Evolutionary conservation across 2,797 vertebrate genomes (phyloP), one percentile per base, ranked within the genome.

Genomic region (Tenualosa thibaudeaui): DNA sequence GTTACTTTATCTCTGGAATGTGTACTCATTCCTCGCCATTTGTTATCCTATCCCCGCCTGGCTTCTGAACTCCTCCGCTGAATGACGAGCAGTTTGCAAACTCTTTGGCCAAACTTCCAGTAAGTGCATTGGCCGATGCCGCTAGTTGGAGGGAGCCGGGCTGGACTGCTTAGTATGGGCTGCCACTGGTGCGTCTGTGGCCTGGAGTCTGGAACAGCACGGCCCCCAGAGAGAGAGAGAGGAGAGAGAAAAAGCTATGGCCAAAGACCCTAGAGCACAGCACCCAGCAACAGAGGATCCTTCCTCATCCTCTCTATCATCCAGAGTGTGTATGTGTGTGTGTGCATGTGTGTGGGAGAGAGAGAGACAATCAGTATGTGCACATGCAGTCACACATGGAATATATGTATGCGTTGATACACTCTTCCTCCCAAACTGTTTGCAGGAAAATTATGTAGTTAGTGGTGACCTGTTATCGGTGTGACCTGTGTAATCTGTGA

Each of bases 1-100:
- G 62, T 68, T 68, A 68, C 62, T 68, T 68, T 62, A 62, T 62
- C 62, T 68, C 24, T 13, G 62, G 62, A 68, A 68, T 68, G 62
- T 68, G 62, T 31, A 31, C 15, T 68, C 12, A 68, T 68, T 5
- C 62, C 3, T 26, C 31, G 24, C 62, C 62, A 37, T 68, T 68
- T 68, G 62, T 68, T 68, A 68, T 68, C 62, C 26, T 68, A 68
- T 68, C 62, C 62, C 62, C n/a, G 26, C 26, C 24, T 5, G 62
- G 62, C 62, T 68, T 68, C 62, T 31, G 12, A 26, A 68, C 62
- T 4, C 62, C 62, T 68, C 62, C 8, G 24, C 26, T 68, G 62
- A 68, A 68, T 68, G 24, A 68, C 26, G 26, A 68, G 62, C 62
- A 68, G 62, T 68, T 65, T 68, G 62, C 26, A 15, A 68, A 68